phyloP scores from a whole-genome alignment of 2,113 vertebrate species.

The Erythrolamprus reginae region DNA sequence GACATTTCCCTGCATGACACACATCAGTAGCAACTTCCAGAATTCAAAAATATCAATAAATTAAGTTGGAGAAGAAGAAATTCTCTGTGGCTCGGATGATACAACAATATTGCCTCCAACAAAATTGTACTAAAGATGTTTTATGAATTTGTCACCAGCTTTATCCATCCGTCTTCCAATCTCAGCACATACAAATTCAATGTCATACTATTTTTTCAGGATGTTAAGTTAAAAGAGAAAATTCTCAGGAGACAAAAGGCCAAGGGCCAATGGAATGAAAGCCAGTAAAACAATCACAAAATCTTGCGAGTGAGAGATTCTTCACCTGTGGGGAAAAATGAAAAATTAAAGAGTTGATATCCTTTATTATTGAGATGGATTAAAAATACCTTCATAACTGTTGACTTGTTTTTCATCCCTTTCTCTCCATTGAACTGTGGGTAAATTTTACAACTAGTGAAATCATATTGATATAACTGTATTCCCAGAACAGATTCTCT shows the following conservation, averaged over 20 bases:
- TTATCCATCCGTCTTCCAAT: neutral
- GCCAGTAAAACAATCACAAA: neutral
- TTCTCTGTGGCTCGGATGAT: neutral
- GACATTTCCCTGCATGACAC: neutral
- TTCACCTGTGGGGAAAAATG: neutral
- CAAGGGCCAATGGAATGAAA: no score
- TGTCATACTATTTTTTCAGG: neutral
- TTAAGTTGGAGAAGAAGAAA: neutral
- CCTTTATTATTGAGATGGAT: neutral
- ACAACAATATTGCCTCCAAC: neutral
- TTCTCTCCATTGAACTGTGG: conserved; percentile 8
- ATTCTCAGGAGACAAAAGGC: neutral
- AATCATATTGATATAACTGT: conserved; percentile 20
- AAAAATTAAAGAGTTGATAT: neutral
- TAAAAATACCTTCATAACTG: neutral
- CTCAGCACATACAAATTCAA: neutral
- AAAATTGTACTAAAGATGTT: neutral
- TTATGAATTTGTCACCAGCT: neutral
- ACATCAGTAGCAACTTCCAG: rapidly evolving
- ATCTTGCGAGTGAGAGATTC: neutral
- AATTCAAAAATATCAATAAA: neutral
- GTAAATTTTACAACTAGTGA: neutral
- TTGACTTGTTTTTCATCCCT: neutral
- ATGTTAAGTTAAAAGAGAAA: neutral
- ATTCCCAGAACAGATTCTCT: conserved; percentile 14